Conservation (phyloP, 2,113 vertebrate genomes). For the Malaclemys terrapin region DNA sequence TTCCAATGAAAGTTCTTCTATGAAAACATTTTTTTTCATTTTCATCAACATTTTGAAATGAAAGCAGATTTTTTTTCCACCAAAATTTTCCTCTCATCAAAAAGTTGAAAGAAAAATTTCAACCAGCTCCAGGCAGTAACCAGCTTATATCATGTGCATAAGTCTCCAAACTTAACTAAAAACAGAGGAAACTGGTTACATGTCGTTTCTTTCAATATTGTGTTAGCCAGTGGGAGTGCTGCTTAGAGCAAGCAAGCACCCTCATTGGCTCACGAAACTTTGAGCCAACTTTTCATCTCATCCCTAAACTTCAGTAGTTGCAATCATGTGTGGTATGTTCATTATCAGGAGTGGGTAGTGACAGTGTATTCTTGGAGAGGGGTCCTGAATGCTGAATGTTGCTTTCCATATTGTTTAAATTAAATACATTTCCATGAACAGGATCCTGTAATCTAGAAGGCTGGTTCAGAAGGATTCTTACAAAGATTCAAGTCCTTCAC, state of each 20-base stretch:
- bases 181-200: neutral
- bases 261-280: neutral
- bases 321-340: neutral
- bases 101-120: neutral
- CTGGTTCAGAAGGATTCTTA: neutral
- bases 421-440: neutral
- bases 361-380: neutral
- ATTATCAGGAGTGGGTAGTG: neutral
- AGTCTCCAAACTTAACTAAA: neutral
- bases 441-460: neutral
- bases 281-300: neutral
- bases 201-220: neutral
- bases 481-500: neutral
- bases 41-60: neutral
- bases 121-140: neutral
- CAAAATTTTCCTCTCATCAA: neutral
- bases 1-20: neutral
- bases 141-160: neutral
- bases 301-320: neutral
- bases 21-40: neutral
- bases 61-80: neutral
- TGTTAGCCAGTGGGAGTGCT: neutral
- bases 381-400: neutral
- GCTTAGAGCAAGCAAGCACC: neutral
- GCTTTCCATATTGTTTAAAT: neutral